phyloP scores from a whole-genome alignment of 2,113 vertebrate species.

The Cinclus cinclus region DNA sequence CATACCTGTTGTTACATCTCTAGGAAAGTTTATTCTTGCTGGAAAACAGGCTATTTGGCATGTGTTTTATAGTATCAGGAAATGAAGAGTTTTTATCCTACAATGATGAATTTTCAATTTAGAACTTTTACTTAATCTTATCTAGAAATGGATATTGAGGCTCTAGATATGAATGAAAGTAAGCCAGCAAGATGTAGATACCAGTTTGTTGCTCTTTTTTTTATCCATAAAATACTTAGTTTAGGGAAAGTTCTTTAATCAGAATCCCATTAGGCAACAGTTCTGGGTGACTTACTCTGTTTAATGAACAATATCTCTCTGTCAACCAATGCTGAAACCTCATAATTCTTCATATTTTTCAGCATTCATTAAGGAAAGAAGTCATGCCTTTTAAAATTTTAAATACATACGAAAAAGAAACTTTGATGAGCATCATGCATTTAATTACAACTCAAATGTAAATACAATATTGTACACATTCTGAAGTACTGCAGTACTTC shows the following conservation, averaged over 20 bases:
- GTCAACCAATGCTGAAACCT: neutral
- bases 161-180: conserved; percentile 32
- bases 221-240: neutral
- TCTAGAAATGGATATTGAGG: conserved; percentile 12
- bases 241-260: neutral
- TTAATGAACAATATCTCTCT: neutral
- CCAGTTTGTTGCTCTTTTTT: neutral
- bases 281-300: neutral
- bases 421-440: neutral
- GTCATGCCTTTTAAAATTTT: neutral
- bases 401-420: neutral
- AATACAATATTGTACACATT: neutral
- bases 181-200: neutral
- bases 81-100: neutral
- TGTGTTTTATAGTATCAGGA: neutral
- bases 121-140: neutral
- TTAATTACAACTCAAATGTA: neutral
- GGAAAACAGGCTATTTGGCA: neutral
- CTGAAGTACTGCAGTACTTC: neutral
- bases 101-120: neutral
- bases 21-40: neutral
- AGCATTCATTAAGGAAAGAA: neutral
- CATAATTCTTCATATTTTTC: neutral
- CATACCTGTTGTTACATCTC: neutral
- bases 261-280: neutral